Conservation (phyloP, 1,140 invertebrate species). For the Mylabris phalerata region DNA sequence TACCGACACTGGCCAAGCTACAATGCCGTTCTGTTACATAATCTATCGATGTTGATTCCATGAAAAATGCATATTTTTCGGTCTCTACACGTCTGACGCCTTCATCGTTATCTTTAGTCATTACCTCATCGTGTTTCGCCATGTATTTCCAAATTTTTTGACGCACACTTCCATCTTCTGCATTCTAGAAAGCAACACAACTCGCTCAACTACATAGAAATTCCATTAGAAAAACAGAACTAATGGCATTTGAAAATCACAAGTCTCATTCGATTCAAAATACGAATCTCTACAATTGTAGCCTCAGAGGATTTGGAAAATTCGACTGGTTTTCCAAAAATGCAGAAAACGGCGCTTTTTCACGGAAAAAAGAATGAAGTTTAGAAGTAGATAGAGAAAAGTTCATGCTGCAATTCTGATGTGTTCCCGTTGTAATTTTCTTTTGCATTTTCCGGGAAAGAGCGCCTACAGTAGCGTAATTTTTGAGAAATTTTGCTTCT, state of each 20-base stretch:
- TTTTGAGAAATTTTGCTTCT: too few relatives aligned
- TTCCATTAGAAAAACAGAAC: neutral
- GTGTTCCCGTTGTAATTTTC: too few relatives aligned
- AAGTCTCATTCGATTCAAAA: too few relatives aligned
- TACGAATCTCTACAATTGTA: neutral
- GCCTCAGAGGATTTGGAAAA: too few relatives aligned
- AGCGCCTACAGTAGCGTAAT: too few relatives aligned
- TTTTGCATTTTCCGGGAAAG: too few relatives aligned
- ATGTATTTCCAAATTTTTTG: slow-evolving; percentile 70
- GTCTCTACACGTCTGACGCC: slow-evolving; percentile 62
- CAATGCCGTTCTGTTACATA: slow-evolving; percentile 64
- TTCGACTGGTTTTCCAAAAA: too few relatives aligned
- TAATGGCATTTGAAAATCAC: too few relatives aligned
- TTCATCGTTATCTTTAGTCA: slow-evolving; percentile 59
- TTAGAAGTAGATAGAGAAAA: too few relatives aligned
- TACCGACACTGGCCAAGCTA: slow-evolving; percentile 59
- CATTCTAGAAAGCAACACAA: neutral
- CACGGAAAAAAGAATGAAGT: too few relatives aligned
- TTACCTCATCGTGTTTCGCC: slow-evolving; percentile 54
- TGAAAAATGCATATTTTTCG: slow-evolving; percentile 64
- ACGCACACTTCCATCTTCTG: slow-evolving; percentile 11
- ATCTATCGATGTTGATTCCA: slow-evolving; percentile 68
- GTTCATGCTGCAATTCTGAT: too few relatives aligned
- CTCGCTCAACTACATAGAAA: neutral
- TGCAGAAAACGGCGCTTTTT: too few relatives aligned